phyloP scores from a whole-genome alignment of 2,888 invertebrate genomes.

The Lasioglossum pauxillum region DNA sequence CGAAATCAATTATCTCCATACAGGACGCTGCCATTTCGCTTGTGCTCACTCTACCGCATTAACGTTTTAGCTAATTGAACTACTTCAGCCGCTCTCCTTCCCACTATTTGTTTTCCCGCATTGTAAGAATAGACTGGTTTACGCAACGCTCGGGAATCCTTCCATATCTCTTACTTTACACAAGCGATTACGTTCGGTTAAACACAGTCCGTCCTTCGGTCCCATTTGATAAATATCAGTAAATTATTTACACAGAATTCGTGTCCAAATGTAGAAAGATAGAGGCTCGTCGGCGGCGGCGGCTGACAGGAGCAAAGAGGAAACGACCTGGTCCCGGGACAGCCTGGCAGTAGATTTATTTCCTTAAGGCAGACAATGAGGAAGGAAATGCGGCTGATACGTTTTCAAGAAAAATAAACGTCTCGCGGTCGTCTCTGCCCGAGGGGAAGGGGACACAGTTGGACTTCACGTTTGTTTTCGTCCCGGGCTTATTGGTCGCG shows the following conservation, averaged over 20 bases:
- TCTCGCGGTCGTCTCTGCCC: slow-evolving; percentile 54
- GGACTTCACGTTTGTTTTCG: slow-evolving; percentile 72
- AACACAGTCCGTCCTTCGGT: neutral
- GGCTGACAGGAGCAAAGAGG: slow-evolving; percentile 51
- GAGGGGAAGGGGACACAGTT: slow-evolving; percentile 56
- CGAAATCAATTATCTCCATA: neutral
- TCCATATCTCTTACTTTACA: slow-evolving; percentile 6
- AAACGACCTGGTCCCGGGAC: slow-evolving; percentile 58
- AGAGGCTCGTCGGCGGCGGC: slow-evolving; percentile 19
- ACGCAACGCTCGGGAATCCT: slow-evolving; percentile 29
- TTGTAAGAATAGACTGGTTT: slow-evolving; percentile 1
- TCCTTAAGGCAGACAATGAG: slow-evolving; percentile 79
- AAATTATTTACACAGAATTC: slow-evolving; percentile 18
- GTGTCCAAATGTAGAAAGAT: neutral
- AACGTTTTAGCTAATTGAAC: neutral
- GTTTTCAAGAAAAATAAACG: slow-evolving; percentile 80
- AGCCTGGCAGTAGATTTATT: slow-evolving; percentile 74
- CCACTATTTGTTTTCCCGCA: neutral
- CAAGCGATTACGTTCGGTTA: neutral
- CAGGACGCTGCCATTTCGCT: neutral
- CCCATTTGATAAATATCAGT: slow-evolving; percentile 31
- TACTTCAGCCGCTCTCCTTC: neutral
- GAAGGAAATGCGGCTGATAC: slow-evolving; percentile 79
- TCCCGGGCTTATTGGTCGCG: slow-evolving; percentile 64
- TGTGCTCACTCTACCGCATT: neutral